These are phyloP conservation scores for Chalcis sispes DNA, from an alignment of 2,888 invertebrate genomes.

Conservation along the genomic window DNA sequence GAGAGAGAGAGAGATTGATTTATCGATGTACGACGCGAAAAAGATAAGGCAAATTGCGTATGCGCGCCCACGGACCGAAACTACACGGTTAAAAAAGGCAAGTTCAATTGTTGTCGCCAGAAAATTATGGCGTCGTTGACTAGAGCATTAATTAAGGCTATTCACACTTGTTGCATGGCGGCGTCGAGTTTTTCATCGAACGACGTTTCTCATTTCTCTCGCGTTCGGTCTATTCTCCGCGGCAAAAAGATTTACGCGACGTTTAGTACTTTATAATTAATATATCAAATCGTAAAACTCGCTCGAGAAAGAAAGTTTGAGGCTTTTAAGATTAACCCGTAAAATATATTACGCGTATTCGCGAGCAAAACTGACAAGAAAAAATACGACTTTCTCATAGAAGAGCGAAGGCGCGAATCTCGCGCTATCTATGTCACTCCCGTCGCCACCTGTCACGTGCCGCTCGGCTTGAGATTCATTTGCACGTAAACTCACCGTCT, in stretches of 20 bases:
- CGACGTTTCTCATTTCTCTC: neutral
- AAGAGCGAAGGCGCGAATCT: too few relatives aligned
- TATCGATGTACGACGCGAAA: slow-evolving; percentile 3
- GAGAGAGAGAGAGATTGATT: too few relatives aligned
- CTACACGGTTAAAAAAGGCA: neutral
- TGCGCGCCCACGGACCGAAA: too few relatives aligned
- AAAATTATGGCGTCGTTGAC: too few relatives aligned
- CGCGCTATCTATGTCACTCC: neutral
- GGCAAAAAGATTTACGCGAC: slow-evolving; percentile 13
- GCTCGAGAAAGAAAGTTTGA: neutral
- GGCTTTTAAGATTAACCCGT: slow-evolving; percentile 3
- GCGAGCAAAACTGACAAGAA: neutral
- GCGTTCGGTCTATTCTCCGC: neutral
- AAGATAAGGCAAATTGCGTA: neutral
- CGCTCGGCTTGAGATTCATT: slow-evolving; percentile 5
- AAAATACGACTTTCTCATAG: slow-evolving; percentile 22
- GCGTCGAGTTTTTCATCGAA: neutral
- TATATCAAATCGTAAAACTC: slow-evolving; percentile 8
- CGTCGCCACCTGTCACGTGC: neutral
- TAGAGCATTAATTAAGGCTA: too few relatives aligned
- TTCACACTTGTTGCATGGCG: too few relatives aligned
- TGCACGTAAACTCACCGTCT: neutral
- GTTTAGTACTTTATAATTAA: slow-evolving; percentile 23
- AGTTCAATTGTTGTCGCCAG: neutral
- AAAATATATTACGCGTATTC: neutral